Evolutionary conservation across 2,113 vertebrate species (phyloP).

Genomic region (Petrocephalus microphthalmus): DNA sequence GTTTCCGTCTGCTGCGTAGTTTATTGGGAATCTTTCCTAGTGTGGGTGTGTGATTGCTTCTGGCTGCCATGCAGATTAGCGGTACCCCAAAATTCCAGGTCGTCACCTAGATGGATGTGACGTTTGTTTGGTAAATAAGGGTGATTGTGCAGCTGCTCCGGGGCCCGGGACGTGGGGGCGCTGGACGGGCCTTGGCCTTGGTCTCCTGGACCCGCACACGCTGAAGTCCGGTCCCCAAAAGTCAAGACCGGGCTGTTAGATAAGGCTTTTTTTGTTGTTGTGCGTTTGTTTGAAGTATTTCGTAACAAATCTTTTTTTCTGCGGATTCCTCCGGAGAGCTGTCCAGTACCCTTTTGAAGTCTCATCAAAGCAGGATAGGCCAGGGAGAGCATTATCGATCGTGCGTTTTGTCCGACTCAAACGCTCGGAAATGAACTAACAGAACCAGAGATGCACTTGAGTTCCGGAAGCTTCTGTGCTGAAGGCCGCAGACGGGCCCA

Average conservation of each 20-base stretch:
- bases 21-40: background rate
- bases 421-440: conserved; percentile 62
- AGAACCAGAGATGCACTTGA: conserved; percentile 49
- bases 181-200: background rate
- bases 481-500: background rate
- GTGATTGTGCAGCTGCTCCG: background rate
- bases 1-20: background rate
- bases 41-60: background rate
- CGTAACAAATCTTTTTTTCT: conserved; percentile 36
- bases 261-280: conserved; percentile 23
- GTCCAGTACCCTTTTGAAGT: conserved; percentile 69
- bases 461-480: conserved; percentile 33
- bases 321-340: conserved; percentile 55
- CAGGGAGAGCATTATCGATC: conserved; percentile 69
- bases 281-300: conserved; percentile 37
- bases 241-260: conserved; percentile 45
- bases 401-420: conserved; percentile 73
- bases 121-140: background rate
- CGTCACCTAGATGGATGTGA: background rate
- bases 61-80: background rate
- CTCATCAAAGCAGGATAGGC: conserved; percentile 69
- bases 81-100: background rate
- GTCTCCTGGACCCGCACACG: background rate
- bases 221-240: conserved; percentile 38
- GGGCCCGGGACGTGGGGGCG: background rate